phyloP scores from a whole-genome alignment of 1,140 invertebrate genomes.

The Tribolium castaneum region DNA sequence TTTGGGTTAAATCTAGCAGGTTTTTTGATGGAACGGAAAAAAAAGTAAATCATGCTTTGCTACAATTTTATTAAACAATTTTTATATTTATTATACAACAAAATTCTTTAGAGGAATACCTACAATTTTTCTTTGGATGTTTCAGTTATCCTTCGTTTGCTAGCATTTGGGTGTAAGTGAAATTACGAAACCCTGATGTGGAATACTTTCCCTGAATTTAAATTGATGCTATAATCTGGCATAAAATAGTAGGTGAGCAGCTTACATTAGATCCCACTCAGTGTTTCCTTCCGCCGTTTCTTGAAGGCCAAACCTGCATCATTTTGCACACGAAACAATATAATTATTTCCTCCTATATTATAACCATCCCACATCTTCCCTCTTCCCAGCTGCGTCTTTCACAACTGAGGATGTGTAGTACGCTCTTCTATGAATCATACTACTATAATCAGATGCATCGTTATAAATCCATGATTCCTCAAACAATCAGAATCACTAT shows the following conservation, averaged over 20 bases:
- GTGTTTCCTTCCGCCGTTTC: slow-evolving; percentile 12
- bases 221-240: not conserved
- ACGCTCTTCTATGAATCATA: slow-evolving; percentile 38
- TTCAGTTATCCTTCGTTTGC: not conserved
- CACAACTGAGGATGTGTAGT: slow-evolving; percentile 36
- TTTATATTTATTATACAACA: too few species aligned
- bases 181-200: not conserved
- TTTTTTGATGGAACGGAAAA: too few species aligned
- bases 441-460: slow-evolving; percentile 43
- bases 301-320: slow-evolving; percentile 31
- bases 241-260: slow-evolving; percentile 3
- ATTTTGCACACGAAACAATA: slow-evolving; percentile 20
- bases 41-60: too few species aligned
- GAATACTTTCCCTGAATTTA: not conserved
- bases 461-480: slow-evolving; percentile 38
- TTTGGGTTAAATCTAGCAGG: too few species aligned
- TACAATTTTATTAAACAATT: too few species aligned
- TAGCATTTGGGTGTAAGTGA: not conserved
- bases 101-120: too few species aligned
- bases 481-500: slow-evolving; percentile 42
- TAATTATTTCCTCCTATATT: slow-evolving; percentile 28
- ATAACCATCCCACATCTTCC: slow-evolving; percentile 32
- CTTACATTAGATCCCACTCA: slow-evolving; percentile 8
- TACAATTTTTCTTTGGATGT: not conserved
- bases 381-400: slow-evolving; percentile 11